Evolutionary conservation across 2,113 vertebrate genomes (phyloP), one percentile per base, ranked within the genome.

Genomic region (Cairina moschata): DNA sequence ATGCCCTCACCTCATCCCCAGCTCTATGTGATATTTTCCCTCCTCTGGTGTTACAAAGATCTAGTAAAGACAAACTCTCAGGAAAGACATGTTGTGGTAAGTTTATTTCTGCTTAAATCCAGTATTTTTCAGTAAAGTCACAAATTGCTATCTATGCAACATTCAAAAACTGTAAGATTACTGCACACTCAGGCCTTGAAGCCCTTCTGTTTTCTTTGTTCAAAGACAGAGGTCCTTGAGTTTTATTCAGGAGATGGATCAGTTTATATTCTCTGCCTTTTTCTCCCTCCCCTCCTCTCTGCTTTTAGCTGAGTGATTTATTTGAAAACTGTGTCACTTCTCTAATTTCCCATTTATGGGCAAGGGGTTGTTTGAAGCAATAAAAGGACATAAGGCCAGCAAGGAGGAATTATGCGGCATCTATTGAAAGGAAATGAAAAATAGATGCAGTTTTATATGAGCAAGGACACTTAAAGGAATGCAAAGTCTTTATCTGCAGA

Each of bases 391-490:
- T 91, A 91, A 83, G 69, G 26, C 25, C 66, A 69, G 36, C 32
- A 86, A 87, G 65, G 59, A 86, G 82, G 58, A 95, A 65, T 85
- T 88, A 86, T 50, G 55, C 31, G 84, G 74, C 38, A 54, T 62
- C 56, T 59, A 13, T 82, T 95, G 46, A 68, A 86, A 95, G 55
- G 87, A 96, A 54, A 78, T 52, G 82, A 93, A 96, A 83, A 97
- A 96, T 95, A 96, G 96, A 60, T 95, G 44, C n/a, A 79, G 74
- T 90, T 93, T 96, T 82, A 90, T 95, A 63, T 81, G 48, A 68
- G n/a, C 42, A 17, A 84, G 23, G 56, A 26, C 52, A 60, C 50
- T 96, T 80, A 69, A 79, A 93, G 91, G 83, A 91, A 83, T 62
- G 82, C 44, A 18, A 60, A 94, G 58, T 42, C 86, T 90, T 97